Evolutionary conservation across 2,888 invertebrate species (phyloP), one percentile per base, ranked within the genome.

Genomic region (Hylaea fasciaria): DNA sequence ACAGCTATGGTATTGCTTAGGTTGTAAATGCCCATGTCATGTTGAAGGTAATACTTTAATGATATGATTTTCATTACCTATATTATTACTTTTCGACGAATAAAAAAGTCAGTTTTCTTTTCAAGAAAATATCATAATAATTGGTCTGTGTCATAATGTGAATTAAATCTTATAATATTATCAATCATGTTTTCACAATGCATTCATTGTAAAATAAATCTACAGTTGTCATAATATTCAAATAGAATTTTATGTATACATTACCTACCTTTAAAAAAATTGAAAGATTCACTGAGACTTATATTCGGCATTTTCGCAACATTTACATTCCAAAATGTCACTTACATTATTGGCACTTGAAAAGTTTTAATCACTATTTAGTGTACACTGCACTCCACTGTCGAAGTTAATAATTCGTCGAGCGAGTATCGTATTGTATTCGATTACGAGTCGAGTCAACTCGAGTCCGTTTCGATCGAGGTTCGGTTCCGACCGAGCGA

Each of bases 381-480:
- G 5, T 73, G 71, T 71, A 66, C 90, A 91, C 90, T 89, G 88
- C 91, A 91, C 91, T 90, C 86, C 90, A 85, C 82, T 70, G 65
- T 56, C 63, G 50, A 57, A 51, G 44, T 51, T 32, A 46, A 49
- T 57, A n/a, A n/a, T n/a, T n/a, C n/a, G n/a, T 65, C 47, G 59
- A 58, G 37, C 32, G 29, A 60, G 48, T 64, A 66, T 55, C 51
- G 52, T 35, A 8, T 37, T 56, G 57, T 57, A 39, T 49, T 48
- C 57, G 58, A 56, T 47, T 44, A 50, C 51, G 61, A 61, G 47
- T 51, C 41, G 59, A 55, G 49, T 61, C 51, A 50, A 48, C 46
- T 57, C 51, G 51, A 47, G 43, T 48, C 48, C 47, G 48, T 40
- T 51, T 52, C 52, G 52, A 52, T 58, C 37, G 43, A 14, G 22